Evolutionary conservation across 1,140 invertebrate species (phyloP).

Genomic region (Holotrichia oblita): DNA sequence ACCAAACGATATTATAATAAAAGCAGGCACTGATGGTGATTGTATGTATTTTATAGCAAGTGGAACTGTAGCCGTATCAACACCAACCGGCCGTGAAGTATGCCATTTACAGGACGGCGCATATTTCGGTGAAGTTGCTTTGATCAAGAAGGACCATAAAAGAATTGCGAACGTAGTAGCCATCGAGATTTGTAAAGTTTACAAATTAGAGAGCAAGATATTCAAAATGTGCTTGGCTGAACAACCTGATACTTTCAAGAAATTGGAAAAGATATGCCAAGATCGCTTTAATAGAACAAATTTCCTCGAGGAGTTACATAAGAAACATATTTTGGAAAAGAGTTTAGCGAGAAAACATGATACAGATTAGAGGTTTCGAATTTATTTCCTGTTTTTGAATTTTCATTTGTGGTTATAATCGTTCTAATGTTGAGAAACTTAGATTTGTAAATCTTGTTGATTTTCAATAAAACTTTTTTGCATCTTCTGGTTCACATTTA

Average conservation of each 20-base stretch:
- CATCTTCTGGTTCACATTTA: too few relatives aligned
- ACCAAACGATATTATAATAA: conserved; percentile 61
- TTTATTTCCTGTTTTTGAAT: too few relatives aligned
- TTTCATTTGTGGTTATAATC: too few relatives aligned
- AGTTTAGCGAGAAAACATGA: conserved; percentile 24
- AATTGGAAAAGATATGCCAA: conserved; percentile 49
- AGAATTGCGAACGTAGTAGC: conserved; percentile 65
- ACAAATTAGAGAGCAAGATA: conserved; percentile 61
- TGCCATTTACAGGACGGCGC: conserved; percentile 56
- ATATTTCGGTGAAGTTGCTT: conserved; percentile 57
- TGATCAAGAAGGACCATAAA: conserved; percentile 65
- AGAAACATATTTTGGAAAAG: conserved; percentile 44
- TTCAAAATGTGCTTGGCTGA: conserved; percentile 57
- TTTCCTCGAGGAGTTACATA: conserved; percentile 51
- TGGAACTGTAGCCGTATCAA: conserved; percentile 67
- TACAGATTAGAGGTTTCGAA: not conserved
- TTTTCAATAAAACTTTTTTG: too few relatives aligned
- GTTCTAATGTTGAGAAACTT: too few relatives aligned
- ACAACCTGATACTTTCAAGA: conserved; percentile 47
- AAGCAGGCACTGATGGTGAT: conserved; percentile 65
- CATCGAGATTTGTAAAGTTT: conserved; percentile 67
- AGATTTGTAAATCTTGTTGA: too few relatives aligned
- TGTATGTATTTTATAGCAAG: conserved; percentile 69
- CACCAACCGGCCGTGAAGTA: conserved; percentile 67
- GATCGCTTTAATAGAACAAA: conserved; percentile 47